These are phyloP conservation scores for Cetoscarus ocellatus DNA, from an alignment of 2,797 vertebrate species.

Conservation along the genomic window DNA sequence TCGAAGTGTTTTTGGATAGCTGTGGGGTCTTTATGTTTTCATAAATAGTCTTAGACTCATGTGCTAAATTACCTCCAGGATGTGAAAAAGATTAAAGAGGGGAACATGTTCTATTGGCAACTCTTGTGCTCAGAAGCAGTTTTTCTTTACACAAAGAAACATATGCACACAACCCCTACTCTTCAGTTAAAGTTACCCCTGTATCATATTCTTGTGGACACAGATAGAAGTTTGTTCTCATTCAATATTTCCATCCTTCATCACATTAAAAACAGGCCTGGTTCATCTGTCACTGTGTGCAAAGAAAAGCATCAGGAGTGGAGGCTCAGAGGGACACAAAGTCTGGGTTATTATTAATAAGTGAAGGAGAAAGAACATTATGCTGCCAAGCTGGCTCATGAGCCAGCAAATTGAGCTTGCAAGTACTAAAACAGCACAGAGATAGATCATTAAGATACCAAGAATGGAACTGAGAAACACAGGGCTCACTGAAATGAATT, in stretches of 20 bases:
- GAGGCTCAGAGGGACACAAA: slow-evolving; percentile 61
- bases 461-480: slow-evolving; percentile 56
- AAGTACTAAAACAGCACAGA: slow-evolving; percentile 70
- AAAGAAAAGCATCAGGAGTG: slow-evolving; percentile 61
- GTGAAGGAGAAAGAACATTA: slow-evolving; percentile 75
- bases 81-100: too few relatives aligned
- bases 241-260: slow-evolving; percentile 17
- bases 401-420: slow-evolving; percentile 79
- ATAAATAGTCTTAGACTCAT: slow-evolving; percentile 17
- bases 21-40: slow-evolving; percentile 7
- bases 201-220: background rate
- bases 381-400: slow-evolving; percentile 73
- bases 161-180: background rate
- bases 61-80: too few relatives aligned
- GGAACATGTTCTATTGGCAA: too few relatives aligned
- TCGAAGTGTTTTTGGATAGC: slow-evolving; percentile 39
- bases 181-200: background rate
- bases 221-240: background rate
- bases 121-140: too few relatives aligned
- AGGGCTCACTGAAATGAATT: slow-evolving; percentile 24
- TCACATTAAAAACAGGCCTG: slow-evolving; percentile 17
- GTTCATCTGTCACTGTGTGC: slow-evolving; percentile 52
- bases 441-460: slow-evolving; percentile 73
- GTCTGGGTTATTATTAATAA: slow-evolving; percentile 76
- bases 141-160: too few relatives aligned